Evolutionary conservation across 2,797 vertebrate genomes (phyloP), one percentile per base, ranked within the genome.

Genomic region (Erpetoichthys calabaricus): DNA sequence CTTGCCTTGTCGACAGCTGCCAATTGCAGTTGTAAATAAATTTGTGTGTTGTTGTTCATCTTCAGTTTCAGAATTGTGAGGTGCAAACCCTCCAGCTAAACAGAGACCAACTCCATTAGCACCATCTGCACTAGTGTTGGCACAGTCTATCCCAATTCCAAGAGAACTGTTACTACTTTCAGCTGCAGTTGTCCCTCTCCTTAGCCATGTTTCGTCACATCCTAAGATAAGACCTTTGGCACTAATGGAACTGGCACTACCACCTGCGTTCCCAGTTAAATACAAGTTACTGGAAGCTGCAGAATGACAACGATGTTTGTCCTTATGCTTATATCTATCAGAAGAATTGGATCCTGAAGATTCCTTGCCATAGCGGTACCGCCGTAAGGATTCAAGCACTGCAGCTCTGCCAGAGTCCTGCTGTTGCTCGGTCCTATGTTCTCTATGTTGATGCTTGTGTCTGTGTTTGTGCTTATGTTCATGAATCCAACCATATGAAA

Each of bases 321-420:
- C 88, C 62, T 97, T 89, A 9, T 91, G 90, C 71, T 92, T 95
- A 60, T 91, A 90, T 70, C 90, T 76, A 57, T 92, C 89, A 3
- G 82, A 75, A 1, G 81, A 73, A 7, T 84, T 86, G 1, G 76
- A 69, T 3, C 77, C 71, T 0, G 84, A 87, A 25, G 49, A 83
- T 58, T 96, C 92, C 59, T 92, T 90, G 52, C 91, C 90, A 52
- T 92, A 97, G 10, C 88, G 82, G 70, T 91, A 96, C 60, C 89
- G 89, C 56, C 96, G 94, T 67, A 97, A 70, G 62, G 92, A 88
- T 61, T 98, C 94, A 55, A 90, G 74, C 6, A 89, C 67, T 42
- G 70, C 56, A 57, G 62, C 78, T 0, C 78, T 81, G 60, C 82
- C 78, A 5, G 85, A 80, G 46, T 84, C 25, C 25, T 75, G 63